A percentile compares a stretch with the other conserved stretches of the same genome.
Conservation (phyloP, 2,113 vertebrate genomes). For the Tragulus kanchil region DNA sequence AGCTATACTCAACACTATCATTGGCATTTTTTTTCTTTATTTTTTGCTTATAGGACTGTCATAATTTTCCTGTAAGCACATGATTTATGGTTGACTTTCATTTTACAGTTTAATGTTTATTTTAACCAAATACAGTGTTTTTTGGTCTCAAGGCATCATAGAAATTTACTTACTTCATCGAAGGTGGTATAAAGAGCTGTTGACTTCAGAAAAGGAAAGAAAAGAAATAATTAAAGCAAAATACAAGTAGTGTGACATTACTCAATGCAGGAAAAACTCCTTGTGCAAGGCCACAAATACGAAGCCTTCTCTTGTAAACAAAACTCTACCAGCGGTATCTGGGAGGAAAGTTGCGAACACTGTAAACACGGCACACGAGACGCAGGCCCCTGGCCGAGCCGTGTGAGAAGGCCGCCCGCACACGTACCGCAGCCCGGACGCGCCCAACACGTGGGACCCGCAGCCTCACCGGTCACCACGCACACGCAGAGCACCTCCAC, state of each 20-base stretch:
- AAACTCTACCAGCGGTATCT: not conserved
- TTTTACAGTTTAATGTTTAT: not conserved
- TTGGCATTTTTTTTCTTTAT: not conserved
- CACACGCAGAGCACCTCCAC: not conserved
- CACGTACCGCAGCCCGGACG: not conserved
- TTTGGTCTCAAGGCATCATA: not conserved
- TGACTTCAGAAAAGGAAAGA: conserved; percentile 84
- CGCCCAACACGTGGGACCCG: not conserved
- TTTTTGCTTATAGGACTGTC: not conserved
- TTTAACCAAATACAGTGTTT: not conserved
- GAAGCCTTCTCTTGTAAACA: not conserved
- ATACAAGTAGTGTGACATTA: not conserved
- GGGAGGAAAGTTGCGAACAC: not conserved
- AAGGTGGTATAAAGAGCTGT: conserved; percentile 90
- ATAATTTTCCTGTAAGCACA: not conserved
- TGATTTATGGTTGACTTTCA: not conserved
- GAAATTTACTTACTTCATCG: conserved; percentile 88
- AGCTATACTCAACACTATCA: not conserved
- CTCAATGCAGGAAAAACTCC: conserved; percentile 4
- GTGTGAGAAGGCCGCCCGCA: fast-evolving
- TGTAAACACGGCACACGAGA: not conserved
- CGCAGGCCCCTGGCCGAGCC: fast-evolving
- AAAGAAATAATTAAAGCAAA: conserved; percentile 58
- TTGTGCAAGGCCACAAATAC: no score
- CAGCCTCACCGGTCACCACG: no score